These are phyloP conservation scores for Omphaloscelis lunosa DNA, from an alignment of 2,888 invertebrate genomes.

Conservation along the genomic window DNA sequence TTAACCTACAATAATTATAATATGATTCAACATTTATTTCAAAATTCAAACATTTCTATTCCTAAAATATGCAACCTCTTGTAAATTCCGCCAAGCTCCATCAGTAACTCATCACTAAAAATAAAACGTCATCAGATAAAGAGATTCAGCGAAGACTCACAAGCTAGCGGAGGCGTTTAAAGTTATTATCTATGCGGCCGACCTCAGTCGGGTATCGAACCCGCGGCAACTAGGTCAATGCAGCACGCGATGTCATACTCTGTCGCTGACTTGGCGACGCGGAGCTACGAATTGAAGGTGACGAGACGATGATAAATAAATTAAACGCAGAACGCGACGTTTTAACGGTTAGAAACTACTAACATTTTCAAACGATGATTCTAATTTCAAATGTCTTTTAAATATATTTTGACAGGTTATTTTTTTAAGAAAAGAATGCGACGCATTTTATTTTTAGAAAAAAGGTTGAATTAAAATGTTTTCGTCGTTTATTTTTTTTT, in stretches of 20 bases:
- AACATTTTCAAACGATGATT: slow-evolving; percentile 35
- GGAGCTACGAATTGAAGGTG: slow-evolving; percentile 73
- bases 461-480: slow-evolving; percentile 1
- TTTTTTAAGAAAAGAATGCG: slow-evolving; percentile 13
- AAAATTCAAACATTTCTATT: slow-evolving; percentile 39
- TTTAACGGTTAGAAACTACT: slow-evolving; percentile 21
- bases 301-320: slow-evolving; percentile 64
- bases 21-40: slow-evolving; percentile 19
- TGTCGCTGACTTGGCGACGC: slow-evolving; percentile 71
- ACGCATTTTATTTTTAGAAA: slow-evolving; percentile 4
- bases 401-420: slow-evolving; percentile 15
- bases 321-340: slow-evolving; percentile 36
- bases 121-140: slow-evolving; percentile 71
- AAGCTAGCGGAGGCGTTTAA: slow-evolving; percentile 77
- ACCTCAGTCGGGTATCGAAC: slow-evolving; percentile 88
- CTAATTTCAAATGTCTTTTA: slow-evolving; percentile 7
- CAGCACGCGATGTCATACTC: slow-evolving; percentile 82
- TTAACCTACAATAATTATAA: neutral
- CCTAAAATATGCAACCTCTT: slow-evolving; percentile 27
- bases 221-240: slow-evolving; percentile 87
- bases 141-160: slow-evolving; percentile 77
- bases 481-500: slow-evolving; percentile 13
- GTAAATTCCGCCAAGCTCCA: slow-evolving; percentile 33
- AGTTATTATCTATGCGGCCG: slow-evolving; percentile 84
- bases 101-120: slow-evolving; percentile 58